A percentile compares a stretch with the other conserved stretches of the same genome.
Conservation (phyloP, 2,797 vertebrate species). For the Forpus xanthops region DNA sequence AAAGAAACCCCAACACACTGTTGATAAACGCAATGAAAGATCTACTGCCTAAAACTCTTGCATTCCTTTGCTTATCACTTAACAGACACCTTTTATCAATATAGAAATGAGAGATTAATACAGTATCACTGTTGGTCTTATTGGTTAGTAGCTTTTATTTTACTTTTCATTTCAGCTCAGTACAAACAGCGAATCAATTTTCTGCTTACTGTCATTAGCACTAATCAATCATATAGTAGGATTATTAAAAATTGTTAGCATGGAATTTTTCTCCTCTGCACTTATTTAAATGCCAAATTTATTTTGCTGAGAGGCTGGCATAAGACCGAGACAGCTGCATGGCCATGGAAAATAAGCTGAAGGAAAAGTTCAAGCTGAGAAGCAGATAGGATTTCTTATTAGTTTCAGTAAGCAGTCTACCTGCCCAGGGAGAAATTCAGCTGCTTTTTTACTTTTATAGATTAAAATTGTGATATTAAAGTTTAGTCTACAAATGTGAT, state of each 20-base stretch:
- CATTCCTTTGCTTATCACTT: neutral
- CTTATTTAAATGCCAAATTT: neutral
- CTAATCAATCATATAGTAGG: conserved; percentile 35
- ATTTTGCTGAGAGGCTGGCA: conserved; percentile 2
- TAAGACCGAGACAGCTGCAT: neutral
- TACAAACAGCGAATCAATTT: conserved; percentile 21
- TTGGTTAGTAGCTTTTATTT: conserved; percentile 19
- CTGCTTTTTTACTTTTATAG: conserved; percentile 5
- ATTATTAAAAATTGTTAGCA: neutral
- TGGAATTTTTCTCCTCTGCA: neutral
- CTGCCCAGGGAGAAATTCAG: neutral
- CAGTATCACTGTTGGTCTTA: neutral
- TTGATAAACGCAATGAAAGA: neutral
- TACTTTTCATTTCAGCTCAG: conserved; percentile 14
- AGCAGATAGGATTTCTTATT: conserved; percentile 14
- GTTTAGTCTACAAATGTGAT: neutral
- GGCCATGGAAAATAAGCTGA: conserved; percentile 1
- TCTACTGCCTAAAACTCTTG: neutral
- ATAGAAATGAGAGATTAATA: conserved; percentile 12
- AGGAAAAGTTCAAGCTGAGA: conserved; percentile 40
- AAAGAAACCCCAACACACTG: neutral
- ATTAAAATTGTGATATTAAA: conserved; percentile 16
- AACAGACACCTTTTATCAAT: neutral
- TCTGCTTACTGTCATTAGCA: conserved; percentile 24
- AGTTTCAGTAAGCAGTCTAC: conserved; percentile 16